phyloP scores from a whole-genome alignment of 2,113 vertebrate species.

The Tichodroma muraria region DNA sequence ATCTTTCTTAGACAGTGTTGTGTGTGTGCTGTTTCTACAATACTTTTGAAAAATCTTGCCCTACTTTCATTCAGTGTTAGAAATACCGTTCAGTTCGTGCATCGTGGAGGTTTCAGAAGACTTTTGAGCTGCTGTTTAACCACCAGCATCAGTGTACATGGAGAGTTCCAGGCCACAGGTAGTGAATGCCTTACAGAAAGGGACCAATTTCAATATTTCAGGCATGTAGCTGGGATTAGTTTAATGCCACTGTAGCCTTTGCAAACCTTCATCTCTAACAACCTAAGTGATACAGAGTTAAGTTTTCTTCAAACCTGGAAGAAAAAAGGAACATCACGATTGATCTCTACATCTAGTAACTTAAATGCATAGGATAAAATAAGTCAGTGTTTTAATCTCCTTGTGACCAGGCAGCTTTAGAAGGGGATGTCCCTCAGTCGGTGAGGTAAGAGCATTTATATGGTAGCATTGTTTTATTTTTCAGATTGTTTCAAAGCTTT shows the following conservation, averaged over 20 bases:
- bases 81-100: background rate
- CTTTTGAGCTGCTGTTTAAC: background rate
- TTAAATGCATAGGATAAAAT: background rate
- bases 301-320: background rate
- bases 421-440: background rate
- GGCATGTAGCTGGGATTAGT: background rate
- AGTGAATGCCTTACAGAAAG: background rate
- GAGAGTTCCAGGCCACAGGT: background rate
- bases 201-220: background rate
- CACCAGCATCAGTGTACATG: background rate
- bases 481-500: background rate
- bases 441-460: background rate
- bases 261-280: background rate
- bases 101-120: background rate
- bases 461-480: conserved; percentile 1
- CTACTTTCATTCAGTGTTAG: background rate
- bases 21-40: background rate
- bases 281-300: background rate
- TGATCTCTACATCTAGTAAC: background rate
- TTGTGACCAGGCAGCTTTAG: background rate
- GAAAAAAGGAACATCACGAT: background rate
- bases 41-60: background rate
- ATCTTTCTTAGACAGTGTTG: background rate
- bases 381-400: background rate
- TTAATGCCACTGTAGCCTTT: background rate